Evolutionary conservation across 2,113 vertebrate species (phyloP).

Genomic region (Isurus oxyrinchus): DNA sequence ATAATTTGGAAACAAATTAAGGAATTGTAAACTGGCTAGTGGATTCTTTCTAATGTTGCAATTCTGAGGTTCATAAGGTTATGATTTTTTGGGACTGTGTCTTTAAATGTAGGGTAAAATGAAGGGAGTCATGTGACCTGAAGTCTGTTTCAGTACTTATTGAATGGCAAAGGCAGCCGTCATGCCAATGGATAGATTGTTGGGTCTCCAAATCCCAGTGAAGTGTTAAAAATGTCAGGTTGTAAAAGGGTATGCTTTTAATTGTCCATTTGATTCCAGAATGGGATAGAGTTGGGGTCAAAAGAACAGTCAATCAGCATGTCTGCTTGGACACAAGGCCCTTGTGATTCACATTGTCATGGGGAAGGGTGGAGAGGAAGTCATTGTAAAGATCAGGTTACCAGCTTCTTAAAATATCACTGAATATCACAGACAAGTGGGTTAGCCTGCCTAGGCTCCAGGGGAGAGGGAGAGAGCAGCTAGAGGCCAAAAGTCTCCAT

Average conservation of each 20-base stretch:
- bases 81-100: not conserved
- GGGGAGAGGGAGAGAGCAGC: not conserved
- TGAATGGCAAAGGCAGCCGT: not conserved
- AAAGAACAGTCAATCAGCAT: not conserved
- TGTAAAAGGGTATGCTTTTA: not conserved
- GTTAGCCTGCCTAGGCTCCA: not conserved
- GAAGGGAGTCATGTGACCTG: too few relatives aligned
- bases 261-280: not conserved
- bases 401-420: not conserved
- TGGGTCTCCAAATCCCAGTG: not conserved
- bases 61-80: not conserved
- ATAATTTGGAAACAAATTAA: not conserved
- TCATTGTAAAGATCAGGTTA: not conserved
- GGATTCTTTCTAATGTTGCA: not conserved
- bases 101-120: not conserved
- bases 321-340: not conserved
- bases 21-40: not conserved
- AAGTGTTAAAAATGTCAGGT: not conserved
- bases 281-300: not conserved
- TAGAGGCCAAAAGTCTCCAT: not conserved
- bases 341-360: not conserved
- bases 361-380: too few relatives aligned
- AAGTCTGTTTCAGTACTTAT: not conserved
- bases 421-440: not conserved
- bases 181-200: not conserved